These are phyloP conservation scores for Emys orbicularis DNA, from an alignment of 2,797 vertebrate genomes.

Conservation along the genomic window DNA sequence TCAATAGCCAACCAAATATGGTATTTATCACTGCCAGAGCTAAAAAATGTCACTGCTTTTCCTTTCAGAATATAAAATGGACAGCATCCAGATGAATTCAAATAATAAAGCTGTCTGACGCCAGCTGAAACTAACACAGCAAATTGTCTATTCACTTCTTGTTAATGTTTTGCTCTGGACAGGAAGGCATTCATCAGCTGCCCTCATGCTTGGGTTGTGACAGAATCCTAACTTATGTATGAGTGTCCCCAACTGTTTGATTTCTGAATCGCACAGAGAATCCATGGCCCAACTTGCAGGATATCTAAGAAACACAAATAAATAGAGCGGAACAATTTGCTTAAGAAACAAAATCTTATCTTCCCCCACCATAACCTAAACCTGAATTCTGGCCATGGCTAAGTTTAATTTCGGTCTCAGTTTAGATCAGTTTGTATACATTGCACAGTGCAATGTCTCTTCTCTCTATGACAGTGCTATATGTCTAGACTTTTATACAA, in stretches of 20 bases:
- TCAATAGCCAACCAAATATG: neutral
- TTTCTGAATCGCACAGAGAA: neutral
- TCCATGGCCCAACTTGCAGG: fast-evolving
- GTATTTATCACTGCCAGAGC: neutral
- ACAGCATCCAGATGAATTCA: neutral
- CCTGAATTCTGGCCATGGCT: neutral
- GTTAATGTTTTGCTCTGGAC: neutral
- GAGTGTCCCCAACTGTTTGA: fast-evolving
- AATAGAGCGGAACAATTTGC: neutral
- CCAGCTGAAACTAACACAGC: neutral
- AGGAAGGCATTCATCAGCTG: neutral
- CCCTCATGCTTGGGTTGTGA: neutral
- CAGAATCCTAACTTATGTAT: neutral
- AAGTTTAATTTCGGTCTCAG: neutral
- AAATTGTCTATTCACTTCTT: neutral
- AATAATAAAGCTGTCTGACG: neutral
- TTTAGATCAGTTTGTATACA: neutral
- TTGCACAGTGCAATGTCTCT: neutral
- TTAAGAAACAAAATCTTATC: neutral
- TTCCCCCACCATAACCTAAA: neutral
- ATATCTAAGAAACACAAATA: neutral
- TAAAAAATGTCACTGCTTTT: neutral
- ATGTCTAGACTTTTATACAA: neutral
- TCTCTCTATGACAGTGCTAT: neutral
- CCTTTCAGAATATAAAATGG: neutral